These are phyloP conservation scores for Pseudomyrmex cubaensis DNA, from an alignment of 1,140 invertebrate genomes.

Conservation along the genomic window DNA sequence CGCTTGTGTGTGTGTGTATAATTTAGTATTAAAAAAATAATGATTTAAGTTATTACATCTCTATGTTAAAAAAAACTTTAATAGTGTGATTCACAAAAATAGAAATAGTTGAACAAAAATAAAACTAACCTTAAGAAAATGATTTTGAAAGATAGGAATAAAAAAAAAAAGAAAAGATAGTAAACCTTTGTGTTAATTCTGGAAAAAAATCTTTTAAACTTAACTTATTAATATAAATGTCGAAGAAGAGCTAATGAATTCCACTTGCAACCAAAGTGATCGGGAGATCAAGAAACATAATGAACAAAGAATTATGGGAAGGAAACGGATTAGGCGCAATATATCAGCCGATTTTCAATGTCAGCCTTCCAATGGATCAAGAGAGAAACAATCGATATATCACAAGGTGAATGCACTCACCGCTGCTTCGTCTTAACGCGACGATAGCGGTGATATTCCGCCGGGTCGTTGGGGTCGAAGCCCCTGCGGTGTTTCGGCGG, in stretches of 20 bases:
- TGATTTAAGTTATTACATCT: neutral
- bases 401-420: constrained; percentile 74
- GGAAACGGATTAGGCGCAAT: constrained; percentile 39
- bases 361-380: constrained; percentile 51
- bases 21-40: neutral
- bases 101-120: no score
- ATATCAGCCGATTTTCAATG: constrained; percentile 56
- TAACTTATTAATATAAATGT: no score
- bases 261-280: neutral
- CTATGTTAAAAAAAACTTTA: neutral
- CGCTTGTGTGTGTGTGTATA: no score
- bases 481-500: constrained; percentile 81
- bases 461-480: constrained; percentile 81
- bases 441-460: constrained; percentile 81
- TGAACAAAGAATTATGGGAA: constrained; percentile 50
- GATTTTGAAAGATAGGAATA: no score
- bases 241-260: neutral
- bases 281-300: constrained; percentile 21
- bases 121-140: no score
- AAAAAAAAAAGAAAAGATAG: no score
- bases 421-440: constrained; percentile 81
- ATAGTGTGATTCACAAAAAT: no score
- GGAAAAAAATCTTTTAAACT: neutral
- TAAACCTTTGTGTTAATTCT: neutral
- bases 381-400: constrained; percentile 53